Evolutionary conservation across 2,113 vertebrate species (phyloP).

Genomic region (Onychorhynchus coronatus): DNA sequence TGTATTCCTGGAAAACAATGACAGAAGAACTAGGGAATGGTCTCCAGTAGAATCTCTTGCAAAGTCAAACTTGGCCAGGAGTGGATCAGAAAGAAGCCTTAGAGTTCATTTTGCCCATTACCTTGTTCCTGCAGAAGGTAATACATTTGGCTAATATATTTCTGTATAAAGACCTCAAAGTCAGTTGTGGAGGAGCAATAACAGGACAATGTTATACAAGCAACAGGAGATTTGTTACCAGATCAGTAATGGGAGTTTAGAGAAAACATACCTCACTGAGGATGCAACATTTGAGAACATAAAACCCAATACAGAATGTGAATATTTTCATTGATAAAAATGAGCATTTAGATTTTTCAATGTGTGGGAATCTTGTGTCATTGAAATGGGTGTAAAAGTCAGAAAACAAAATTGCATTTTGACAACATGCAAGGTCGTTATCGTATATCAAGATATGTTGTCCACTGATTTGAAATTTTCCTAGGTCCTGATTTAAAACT

Average conservation of each 20-base stretch:
- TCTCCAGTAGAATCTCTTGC: neutral
- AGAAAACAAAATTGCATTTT: neutral
- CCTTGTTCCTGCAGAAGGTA: neutral
- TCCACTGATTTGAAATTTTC: neutral
- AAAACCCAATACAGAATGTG: neutral
- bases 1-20: neutral
- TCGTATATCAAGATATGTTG: neutral
- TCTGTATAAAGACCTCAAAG: neutral
- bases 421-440: neutral
- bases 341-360: neutral
- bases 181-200: neutral
- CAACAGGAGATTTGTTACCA: neutral
- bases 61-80: neutral
- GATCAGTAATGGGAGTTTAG: neutral
- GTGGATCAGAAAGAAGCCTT: neutral
- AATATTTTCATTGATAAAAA: neutral
- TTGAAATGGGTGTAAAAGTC: neutral
- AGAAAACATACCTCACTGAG: neutral
- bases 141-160: neutral
- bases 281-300: neutral
- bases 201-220: neutral
- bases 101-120: neutral
- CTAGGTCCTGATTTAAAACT: neutral
- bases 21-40: neutral
- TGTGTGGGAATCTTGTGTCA: neutral